Base-by-base conservation (phyloP, 1,140 invertebrate genomes). In the Stegodyphus dumicola region DNA sequence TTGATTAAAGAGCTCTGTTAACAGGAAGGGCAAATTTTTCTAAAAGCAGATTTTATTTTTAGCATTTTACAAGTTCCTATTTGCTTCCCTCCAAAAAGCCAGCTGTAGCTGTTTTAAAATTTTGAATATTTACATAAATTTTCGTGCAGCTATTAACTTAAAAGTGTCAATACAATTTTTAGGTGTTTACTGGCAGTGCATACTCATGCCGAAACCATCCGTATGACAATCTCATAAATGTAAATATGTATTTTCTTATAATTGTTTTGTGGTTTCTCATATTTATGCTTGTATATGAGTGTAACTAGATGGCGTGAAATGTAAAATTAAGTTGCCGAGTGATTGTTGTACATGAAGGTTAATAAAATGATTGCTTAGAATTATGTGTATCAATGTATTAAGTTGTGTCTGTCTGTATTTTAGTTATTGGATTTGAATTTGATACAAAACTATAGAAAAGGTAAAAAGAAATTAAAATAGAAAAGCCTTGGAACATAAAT, bases 191-290 rank as follows among this genome's bases (percentile, higher is more conserved):
- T n/a, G 13, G 65, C 7, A 13, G 9, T 17, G 10, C 65, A 2
- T 7, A 7, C 17, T n/a, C 13, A 15, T 64, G 56, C 10, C 60
- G 18, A 53, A 33, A 7, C 48, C 60, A 75, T 84, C 73, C 65
- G 53, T 85, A 48, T 49, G 81, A 85, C 81, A 85, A 85, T 85
- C 81, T 51, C 17, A 65, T 49, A 56, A 69, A 18, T 85, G 81
- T 85, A 85, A 18, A 85, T 85, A 85, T 85, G 81, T 85, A 83
- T 66, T 85, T 85, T 85, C 65, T 85, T 85, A 85, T 56, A 70
- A 75, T 85, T 76, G 11, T 67, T 67, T 67, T 67, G 81, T 85
- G 74, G 73, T 75, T 74, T 83, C 65, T 76, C 52, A 76, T 84
- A 77, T 85, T 77, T 85, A 85, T 69, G 33, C 73, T 84, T 85